These are phyloP conservation scores for Helarctos malayanus DNA, from an alignment of 2,797 vertebrate species.

Conservation along the genomic window DNA sequence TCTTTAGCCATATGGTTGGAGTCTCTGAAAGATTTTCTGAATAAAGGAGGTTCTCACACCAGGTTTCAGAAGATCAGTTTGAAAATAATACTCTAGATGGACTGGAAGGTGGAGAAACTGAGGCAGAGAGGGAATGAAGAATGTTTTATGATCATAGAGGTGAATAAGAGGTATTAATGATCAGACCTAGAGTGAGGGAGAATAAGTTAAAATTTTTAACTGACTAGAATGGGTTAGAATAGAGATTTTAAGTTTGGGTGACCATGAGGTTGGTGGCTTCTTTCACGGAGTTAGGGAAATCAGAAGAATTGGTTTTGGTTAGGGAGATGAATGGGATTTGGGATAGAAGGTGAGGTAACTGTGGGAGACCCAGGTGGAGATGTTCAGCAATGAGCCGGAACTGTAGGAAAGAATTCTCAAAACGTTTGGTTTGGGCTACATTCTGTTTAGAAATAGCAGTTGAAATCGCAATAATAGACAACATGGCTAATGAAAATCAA, in stretches of 20 bases:
- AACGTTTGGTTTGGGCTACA: background rate
- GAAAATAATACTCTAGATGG: constrained; percentile 25
- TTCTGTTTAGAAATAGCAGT: background rate
- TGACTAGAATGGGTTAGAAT: background rate
- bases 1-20: background rate
- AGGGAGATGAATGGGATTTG: background rate
- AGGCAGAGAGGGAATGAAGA: background rate
- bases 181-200: background rate
- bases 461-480: background rate
- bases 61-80: background rate
- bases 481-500: background rate
- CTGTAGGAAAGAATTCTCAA: background rate
- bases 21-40: background rate
- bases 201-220: background rate
- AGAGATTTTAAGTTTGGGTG: background rate
- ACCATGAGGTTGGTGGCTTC: background rate
- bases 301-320: background rate
- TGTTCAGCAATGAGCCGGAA: background rate
- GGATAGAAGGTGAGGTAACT: background rate
- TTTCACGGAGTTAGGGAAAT: constrained; percentile 6
- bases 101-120: background rate
- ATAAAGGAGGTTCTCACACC: background rate
- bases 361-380: background rate
- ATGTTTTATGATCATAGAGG: background rate
- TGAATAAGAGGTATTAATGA: background rate